Evolutionary conservation across 2,888 invertebrate species (phyloP), one percentile per base, ranked within the genome.

Genomic region (Eurytoma adleriae): DNA sequence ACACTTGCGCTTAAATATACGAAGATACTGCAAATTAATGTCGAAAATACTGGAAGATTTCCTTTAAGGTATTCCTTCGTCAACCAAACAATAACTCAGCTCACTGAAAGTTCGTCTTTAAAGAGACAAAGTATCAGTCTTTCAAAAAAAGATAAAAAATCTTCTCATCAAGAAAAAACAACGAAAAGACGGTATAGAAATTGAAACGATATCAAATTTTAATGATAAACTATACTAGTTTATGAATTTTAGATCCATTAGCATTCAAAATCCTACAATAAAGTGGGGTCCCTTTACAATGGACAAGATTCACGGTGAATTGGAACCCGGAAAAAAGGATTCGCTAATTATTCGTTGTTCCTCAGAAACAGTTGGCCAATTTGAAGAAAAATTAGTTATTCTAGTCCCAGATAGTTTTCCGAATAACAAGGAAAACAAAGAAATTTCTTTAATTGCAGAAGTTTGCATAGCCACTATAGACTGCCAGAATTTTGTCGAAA

Each of bases 11-110:
- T 94, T 7, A 92, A 92, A 12, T 92, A 91, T 10, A 91, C 91
- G 30, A 92, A 93, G 78, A 89, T 88, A n/a, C 91, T 92, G 86
- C 92, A 92, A 27, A 91, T 94, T 0, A 92, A 92, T 75, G 87
- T 94, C 30, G 93, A 92, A 83, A 94, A 94, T 86, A 92, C 90
- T 0, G 94, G 94, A 81, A 92, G 92, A 87, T 94, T 93, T 86
- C 92, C 93, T 0, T 92, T 93, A 14, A 91, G 91, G 0, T 93
- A 77, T 57, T 64, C 57, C n/a, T 59, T 82, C 2, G 1, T 68
- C 3, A 72, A 67, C 12, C 40, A 64, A 50, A 3, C 73, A n/a
- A 64, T 18, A 0, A 57, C n/a, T 50, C 16, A 52, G 14, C 10
- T 52, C 13, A 12, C 13, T 62, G 3, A 67, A 68, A 14, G 13